phyloP scores from a whole-genome alignment of 1,140 invertebrate genomes.

The Caerostris darwini region DNA sequence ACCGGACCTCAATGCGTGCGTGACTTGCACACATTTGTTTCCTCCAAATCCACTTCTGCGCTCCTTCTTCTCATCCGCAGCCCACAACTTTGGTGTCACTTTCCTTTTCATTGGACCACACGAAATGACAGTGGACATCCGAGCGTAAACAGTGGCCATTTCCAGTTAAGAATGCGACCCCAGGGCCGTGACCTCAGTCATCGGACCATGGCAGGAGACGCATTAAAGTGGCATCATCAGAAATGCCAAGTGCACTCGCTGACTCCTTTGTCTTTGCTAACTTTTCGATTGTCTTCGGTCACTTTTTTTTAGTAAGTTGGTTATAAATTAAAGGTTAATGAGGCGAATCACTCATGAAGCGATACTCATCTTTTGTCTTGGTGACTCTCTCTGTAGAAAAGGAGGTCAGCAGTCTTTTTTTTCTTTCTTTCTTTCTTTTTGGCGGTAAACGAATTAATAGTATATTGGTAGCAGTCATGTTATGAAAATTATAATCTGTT shows the following conservation, averaged over 20 bases:
- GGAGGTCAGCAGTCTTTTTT: background rate
- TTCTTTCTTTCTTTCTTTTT: no score
- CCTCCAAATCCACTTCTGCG: background rate
- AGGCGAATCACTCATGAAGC: background rate
- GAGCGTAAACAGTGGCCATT: background rate
- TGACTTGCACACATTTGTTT: background rate
- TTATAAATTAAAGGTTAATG: background rate
- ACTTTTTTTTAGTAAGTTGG: background rate
- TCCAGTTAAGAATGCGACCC: background rate
- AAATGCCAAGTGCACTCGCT: background rate
- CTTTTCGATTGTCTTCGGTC: background rate
- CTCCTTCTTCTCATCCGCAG: background rate
- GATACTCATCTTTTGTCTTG: background rate
- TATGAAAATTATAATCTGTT: no score
- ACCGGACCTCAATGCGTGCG: background rate
- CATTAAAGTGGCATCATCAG: constrained; percentile 5
- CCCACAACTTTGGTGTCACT: constrained; percentile 27
- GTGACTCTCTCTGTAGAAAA: background rate
- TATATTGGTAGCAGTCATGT: no score
- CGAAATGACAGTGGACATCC: background rate
- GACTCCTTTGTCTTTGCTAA: background rate
- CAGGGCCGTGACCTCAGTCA: background rate
- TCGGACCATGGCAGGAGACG: constrained; percentile 1
- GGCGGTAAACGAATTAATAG: no score
- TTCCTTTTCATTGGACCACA: background rate